Evolutionary conservation across 2,888 invertebrate species (phyloP), one percentile per base, ranked within the genome.

Genomic region (Syritta pipiens): DNA sequence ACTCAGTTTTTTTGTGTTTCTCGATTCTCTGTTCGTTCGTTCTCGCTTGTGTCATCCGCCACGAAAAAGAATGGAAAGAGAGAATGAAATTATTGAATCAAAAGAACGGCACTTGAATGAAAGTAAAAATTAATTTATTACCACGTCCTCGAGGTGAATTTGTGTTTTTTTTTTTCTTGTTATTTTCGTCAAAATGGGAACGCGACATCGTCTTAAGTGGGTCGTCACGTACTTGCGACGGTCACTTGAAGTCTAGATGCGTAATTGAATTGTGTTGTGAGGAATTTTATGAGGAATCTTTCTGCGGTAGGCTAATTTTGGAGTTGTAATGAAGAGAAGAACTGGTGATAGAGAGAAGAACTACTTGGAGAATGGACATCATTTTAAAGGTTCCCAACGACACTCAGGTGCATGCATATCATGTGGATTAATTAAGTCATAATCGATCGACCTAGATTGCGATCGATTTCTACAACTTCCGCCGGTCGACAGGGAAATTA

Each of bases 111-210:
- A 14, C 46, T 48, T 62, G 49, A 28, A 74, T 48, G 79, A 79
- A 79, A 79, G 79, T 74, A 68, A 79, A n/a, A 79, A 74, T 74
- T 68, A 74, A 79, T 14, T 74, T 79, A 79, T 79, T 74, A 79
- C 62, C 79, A 74, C 74, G 62, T 79, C 67, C 30, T 37, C 44
- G 44, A 14, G 44, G 40, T 14, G 26, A 79, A 79, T 79, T 74
- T 42, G 49, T 51, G 30, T 74, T 55, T n/a, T n/a, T n/a, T n/a
- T n/a, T n/a, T n/a, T n/a, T n/a, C n/a, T n/a, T n/a, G n/a, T 67
- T 40, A 10, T 55, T 32, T 72, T 55, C 67, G 40, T 44, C 59
- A 60, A 32, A 79, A 68, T 44, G 60, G 55, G 74, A 57, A 68
- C 74, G 49, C 67, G 67, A 67, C 79, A 74, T 19, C 17, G 19